Base-by-base conservation (phyloP, 2,113 vertebrate species). In the Brachionichthys hirsutus region DNA sequence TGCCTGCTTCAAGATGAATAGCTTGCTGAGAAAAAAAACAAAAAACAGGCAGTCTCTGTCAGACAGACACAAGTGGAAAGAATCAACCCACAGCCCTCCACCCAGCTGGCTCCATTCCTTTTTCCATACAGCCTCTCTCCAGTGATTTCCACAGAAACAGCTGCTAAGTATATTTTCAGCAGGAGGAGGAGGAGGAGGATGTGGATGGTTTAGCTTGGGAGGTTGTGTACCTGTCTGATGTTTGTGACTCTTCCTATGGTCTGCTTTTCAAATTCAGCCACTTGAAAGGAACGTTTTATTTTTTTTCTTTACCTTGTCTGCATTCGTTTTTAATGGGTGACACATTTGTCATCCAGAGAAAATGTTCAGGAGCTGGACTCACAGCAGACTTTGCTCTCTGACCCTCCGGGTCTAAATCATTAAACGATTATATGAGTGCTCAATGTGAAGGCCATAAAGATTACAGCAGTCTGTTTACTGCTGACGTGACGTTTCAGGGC, bases 101-200 rank as follows among this genome's bases (percentile, higher is more conserved):
- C 76, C 85, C 80, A 84, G 82, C 86, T 90, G 86, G 83, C 85
- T 77, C 40, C 0, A 42, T 50, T 73, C 15, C 18, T 80, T 84
- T 89, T 90, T 87, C 86, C 88, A 76, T 68, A 13, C 35, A 67
- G 63, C 51, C 54, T 58, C 55, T 74, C 78, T 85, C 80, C 74
- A 54, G 72, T 52, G 73, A 75, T 68, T 80, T 75, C 78, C 73
- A 62, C 60, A 78, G 62, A 75, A 80, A 75, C 88, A 89, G 87
- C 87, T 89, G 89, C 84, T 81, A 68, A 84, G 71, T 63, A 51
- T 78, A 89, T 89, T 81, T 78, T 43, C 42, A 2, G 43, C 17
- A 38, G 42, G 38, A 63, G 24, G 51, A 20, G 42, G 38, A 63
- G 24, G 51, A 20, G 58, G 44, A 22, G 52, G 50, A 49, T 17